phyloP scores from a whole-genome alignment of 2,888 invertebrate genomes.

The Oscheius sp. region DNA sequence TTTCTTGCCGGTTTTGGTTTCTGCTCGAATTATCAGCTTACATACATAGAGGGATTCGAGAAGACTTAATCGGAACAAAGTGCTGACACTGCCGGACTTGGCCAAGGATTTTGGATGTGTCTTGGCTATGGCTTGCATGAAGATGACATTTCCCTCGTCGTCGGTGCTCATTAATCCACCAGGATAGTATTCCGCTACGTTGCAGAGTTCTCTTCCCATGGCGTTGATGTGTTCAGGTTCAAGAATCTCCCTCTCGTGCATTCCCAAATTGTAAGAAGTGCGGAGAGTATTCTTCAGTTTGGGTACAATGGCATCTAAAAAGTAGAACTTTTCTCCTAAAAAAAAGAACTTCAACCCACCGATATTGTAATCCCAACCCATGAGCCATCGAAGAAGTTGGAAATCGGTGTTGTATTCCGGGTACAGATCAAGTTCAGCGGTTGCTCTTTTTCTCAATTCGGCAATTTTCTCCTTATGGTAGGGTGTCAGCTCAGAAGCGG shows the following conservation, averaged over 20 bases:
- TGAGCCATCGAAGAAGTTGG: constrained; percentile 65
- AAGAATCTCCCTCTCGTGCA: constrained; percentile 29
- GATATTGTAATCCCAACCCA: constrained; percentile 69
- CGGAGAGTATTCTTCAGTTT: constrained; percentile 46
- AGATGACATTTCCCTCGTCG: constrained; percentile 52
- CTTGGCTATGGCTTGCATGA: constrained; percentile 54
- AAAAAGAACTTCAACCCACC: constrained; percentile 12
- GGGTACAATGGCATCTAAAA: constrained; percentile 51
- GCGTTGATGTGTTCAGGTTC: constrained; percentile 49
- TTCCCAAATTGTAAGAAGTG: constrained; percentile 44
- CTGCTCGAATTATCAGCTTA: constrained; percentile 55
- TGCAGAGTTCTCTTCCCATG: constrained; percentile 46
- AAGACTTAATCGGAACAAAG: constrained; percentile 61
- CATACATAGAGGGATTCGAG: constrained; percentile 61
- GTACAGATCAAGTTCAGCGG: constrained; percentile 45
- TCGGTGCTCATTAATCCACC: constrained; percentile 57
- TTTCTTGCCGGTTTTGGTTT: constrained; percentile 48
- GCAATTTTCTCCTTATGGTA: constrained; percentile 49
- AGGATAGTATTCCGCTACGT: constrained; percentile 65
- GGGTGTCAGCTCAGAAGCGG: not conserved
- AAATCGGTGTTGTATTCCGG: constrained; percentile 66
- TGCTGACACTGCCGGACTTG: constrained; percentile 60
- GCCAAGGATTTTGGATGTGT: constrained; percentile 62
- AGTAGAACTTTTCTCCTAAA: not conserved
- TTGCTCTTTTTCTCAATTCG: constrained; percentile 45